Evolutionary conservation across 2,888 invertebrate genomes (phyloP).

Genomic region (Thyatira batis): DNA sequence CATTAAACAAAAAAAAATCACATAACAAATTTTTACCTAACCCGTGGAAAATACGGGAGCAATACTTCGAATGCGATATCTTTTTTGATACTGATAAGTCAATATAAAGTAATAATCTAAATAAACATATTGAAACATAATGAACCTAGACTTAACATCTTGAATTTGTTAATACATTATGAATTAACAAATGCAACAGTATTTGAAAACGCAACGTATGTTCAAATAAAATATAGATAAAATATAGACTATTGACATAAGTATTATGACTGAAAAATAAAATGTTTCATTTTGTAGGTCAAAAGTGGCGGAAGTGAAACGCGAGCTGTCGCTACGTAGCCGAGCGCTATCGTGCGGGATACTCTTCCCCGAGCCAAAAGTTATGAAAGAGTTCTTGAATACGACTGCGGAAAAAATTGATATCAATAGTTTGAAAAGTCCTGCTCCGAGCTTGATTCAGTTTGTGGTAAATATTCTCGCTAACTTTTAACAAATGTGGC

Average conservation of each 20-base stretch:
- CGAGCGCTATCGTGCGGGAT: slow-evolving; percentile 84
- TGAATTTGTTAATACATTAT: too few species aligned
- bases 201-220: neutral
- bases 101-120: too few species aligned
- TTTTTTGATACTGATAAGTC: too few species aligned
- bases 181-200: too few species aligned
- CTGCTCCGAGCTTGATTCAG: slow-evolving; percentile 85
- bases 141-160: too few species aligned
- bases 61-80: too few species aligned
- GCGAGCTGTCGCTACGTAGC: slow-evolving; percentile 86
- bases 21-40: too few species aligned
- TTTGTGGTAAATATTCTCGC: slow-evolving; percentile 82
- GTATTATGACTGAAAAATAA: neutral
- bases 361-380: slow-evolving; percentile 87
- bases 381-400: slow-evolving; percentile 88
- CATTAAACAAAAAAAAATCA: too few species aligned
- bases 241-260: neutral
- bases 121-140: too few species aligned
- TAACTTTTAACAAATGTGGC: neutral
- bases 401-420: slow-evolving; percentile 78
- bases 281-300: slow-evolving; percentile 70
- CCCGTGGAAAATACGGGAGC: too few species aligned
- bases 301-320: slow-evolving; percentile 84
- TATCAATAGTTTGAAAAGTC: slow-evolving; percentile 80
- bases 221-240: neutral